Base-by-base conservation (phyloP, 2,888 invertebrate species). In the Oscheius sp. region DNA sequence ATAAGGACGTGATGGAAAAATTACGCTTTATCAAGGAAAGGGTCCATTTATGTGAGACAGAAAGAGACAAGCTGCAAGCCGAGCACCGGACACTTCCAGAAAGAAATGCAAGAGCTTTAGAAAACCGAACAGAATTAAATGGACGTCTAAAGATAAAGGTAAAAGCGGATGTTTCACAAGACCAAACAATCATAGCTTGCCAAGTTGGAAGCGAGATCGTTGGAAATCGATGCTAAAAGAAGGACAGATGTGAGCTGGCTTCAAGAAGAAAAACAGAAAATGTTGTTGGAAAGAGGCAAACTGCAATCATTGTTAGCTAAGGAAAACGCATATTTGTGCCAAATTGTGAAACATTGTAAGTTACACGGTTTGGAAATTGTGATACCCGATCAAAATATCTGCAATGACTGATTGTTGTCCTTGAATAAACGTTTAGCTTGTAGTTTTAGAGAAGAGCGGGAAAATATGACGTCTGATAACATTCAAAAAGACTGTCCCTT, bases 261-360 rank as follows among this genome's bases (percentile, higher is more conserved):
- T 13, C 41, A 41, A n/a, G 21, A 61, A 2, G 43, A 61, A 61
- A 61, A 61, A 61, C n/a, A 25, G 18, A 9, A 21, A 41, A 21
- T 61, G 7, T 18, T 61, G 41, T n/a, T 0, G 1, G 61, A 61
- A n/a, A 41, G 61, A 16, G 23, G 43, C 21, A 41, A 18, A n/a
- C 18, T 61, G 6, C 61, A 61, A 43, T n/a, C 43, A n/a, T 9
- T 45, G 18, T 25, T 61, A 18, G 61, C 61, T 2, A 61, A 61
- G n/a, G 61, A 61, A 21, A 61, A 43, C 5, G 61, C 61, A 6
- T 23, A 41, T n/a, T 43, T 61, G 9, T 61, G 61, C n/a, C 61
- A 61, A n/a, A 21, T 61, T n/a, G 61, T 61, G n/a, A 61, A 61
- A 43, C 61, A 61, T 21, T 61, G 61, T 43, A 61, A 61, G 21